A percentile compares a stretch with the other conserved stretches of the same genome.
Conservation (phyloP, 1,140 invertebrate genomes). For the Leptinotarsa undecemlineata region DNA sequence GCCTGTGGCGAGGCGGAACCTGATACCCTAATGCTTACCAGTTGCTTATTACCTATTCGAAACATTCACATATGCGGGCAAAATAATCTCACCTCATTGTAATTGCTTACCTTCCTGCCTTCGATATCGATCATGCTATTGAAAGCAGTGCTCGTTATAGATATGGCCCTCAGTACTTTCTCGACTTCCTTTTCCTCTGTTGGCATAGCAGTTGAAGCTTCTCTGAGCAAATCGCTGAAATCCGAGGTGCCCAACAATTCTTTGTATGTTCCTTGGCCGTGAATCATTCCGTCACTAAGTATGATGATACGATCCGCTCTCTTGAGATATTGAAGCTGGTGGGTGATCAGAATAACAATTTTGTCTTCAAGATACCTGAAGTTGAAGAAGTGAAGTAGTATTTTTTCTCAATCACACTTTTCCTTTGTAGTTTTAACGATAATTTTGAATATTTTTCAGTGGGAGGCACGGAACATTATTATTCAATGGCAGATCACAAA, state of each 20-base stretch:
- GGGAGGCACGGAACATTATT: too few relatives aligned
- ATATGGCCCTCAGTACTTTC: slow-evolving; percentile 35
- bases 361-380: slow-evolving; percentile 63
- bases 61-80: too few relatives aligned
- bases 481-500: too few relatives aligned
- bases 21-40: too few relatives aligned
- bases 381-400: too few relatives aligned
- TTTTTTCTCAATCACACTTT: too few relatives aligned
- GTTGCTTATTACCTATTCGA: too few relatives aligned
- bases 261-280: slow-evolving; percentile 43
- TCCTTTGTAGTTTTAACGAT: too few relatives aligned
- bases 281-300: slow-evolving; percentile 54
- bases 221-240: slow-evolving; percentile 53
- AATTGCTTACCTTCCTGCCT: slow-evolving; percentile 34
- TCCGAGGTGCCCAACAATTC: slow-evolving; percentile 39
- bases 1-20: too few relatives aligned
- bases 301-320: slow-evolving; percentile 62
- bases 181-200: slow-evolving; percentile 35
- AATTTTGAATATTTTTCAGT: too few relatives aligned
- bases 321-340: slow-evolving; percentile 74
- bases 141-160: slow-evolving; percentile 32
- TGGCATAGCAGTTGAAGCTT: slow-evolving; percentile 19
- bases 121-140: slow-evolving; percentile 42
- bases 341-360: slow-evolving; percentile 76
- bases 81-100: too few relatives aligned